Conservation (phyloP, 1,140 invertebrate species). For the Antheraea pernyi region DNA sequence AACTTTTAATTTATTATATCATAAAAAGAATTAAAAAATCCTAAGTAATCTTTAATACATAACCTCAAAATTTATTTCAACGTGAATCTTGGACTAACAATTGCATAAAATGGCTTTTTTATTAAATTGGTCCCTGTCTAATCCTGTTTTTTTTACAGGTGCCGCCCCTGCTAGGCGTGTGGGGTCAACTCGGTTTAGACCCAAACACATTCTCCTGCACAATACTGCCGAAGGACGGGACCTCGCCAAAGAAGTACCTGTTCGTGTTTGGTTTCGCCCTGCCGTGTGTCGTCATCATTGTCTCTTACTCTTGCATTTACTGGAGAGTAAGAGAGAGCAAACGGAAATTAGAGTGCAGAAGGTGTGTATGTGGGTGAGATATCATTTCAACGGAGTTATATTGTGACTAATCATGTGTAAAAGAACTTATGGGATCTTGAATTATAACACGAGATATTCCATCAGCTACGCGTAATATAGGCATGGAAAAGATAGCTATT, state of each 20-base stretch:
- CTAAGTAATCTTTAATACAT: too few relatives aligned
- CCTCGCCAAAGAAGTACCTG: slow-evolving; percentile 91
- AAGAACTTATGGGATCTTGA: too few relatives aligned
- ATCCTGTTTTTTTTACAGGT: slow-evolving; percentile 81
- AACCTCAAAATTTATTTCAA: too few relatives aligned
- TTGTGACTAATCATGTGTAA: slow-evolving; percentile 2
- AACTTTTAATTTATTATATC: too few relatives aligned
- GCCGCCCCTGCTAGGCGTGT: slow-evolving; percentile 88
- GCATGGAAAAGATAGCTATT: too few relatives aligned
- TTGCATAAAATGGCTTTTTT: too few relatives aligned
- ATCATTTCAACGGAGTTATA: slow-evolving; percentile 13
- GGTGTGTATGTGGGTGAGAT: slow-evolving; percentile 78
- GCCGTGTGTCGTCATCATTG: slow-evolving; percentile 89
- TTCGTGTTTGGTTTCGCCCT: slow-evolving; percentile 91
- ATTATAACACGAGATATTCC: too few relatives aligned
- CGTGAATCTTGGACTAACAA: too few relatives aligned
- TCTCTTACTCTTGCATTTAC: slow-evolving; percentile 92
- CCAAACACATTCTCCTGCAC: slow-evolving; percentile 91
- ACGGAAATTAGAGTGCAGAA: slow-evolving; percentile 84
- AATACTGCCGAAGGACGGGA: slow-evolving; percentile 86
- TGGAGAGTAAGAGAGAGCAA: slow-evolving; percentile 87
- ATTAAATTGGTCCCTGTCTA: background rate
- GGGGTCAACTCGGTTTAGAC: slow-evolving; percentile 90
- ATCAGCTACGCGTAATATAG: too few relatives aligned
- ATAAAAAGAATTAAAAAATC: too few relatives aligned